Evolutionary conservation across 92 coral and sea anemone genomes (phyloP).

Genomic region (Meandrina meandrites): DNA sequence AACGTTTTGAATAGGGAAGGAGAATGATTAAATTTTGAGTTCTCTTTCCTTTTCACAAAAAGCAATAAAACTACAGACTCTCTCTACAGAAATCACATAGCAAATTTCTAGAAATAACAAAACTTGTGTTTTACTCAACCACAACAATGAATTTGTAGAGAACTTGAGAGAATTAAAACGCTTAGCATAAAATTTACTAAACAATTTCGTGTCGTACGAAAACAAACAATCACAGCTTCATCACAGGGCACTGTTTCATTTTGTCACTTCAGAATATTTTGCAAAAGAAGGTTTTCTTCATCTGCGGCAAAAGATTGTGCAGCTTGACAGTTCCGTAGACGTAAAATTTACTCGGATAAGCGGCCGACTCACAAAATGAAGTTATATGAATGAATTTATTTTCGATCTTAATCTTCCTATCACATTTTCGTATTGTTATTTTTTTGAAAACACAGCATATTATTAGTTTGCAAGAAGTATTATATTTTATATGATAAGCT

Average conservation of each 20-base stretch:
- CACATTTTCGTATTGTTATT: background rate
- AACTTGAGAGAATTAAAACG: background rate
- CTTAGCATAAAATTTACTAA: constrained; percentile 19
- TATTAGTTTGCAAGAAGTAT: background rate
- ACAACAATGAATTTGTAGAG: background rate
- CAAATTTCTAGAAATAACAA: background rate
- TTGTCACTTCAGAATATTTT: background rate
- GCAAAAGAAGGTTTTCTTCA: background rate
- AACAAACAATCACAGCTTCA: constrained; percentile 28
- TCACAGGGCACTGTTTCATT: background rate
- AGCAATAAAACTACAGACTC: background rate
- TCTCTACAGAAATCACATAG: background rate
- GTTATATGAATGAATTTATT: background rate
- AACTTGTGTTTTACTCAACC: background rate
- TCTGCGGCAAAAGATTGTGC: background rate
- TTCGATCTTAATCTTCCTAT: background rate
- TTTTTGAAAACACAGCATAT: background rate
- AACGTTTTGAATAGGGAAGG: constrained; percentile 30
- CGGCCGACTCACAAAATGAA: background rate
- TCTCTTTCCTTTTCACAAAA: background rate
- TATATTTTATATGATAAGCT: background rate
- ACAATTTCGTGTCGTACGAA: constrained; percentile 8
- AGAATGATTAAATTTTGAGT: constrained; percentile 20
- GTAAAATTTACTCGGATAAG: background rate
- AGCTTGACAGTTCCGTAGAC: background rate